Percentiles rank a stretch among this genome's conserved stretches.
These are phyloP conservation scores for Melanostoma mellinum DNA, from an alignment of 2,888 invertebrate genomes.

Conservation along the genomic window DNA sequence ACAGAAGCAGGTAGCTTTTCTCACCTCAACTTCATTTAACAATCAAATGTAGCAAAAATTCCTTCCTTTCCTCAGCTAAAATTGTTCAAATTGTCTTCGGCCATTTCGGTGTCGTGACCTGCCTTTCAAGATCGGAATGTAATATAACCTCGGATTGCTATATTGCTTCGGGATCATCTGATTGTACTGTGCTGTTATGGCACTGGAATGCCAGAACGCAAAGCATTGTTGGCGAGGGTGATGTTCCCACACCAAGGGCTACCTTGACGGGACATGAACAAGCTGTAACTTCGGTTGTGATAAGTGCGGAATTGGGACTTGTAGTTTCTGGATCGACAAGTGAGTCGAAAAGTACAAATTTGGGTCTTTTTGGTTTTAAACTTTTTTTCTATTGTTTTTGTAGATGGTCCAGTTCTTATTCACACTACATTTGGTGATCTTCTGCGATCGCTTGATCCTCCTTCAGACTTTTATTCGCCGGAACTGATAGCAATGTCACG, in stretches of 20 bases:
- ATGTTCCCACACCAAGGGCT: conserved; percentile 96
- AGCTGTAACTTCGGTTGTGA: conserved; percentile 96
- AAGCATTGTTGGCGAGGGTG: conserved; percentile 98
- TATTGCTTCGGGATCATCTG: conserved; percentile 98
- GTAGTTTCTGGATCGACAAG: conserved; percentile 96
- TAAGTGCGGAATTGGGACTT: conserved; percentile 98
- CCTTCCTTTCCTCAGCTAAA: conserved; percentile 87
- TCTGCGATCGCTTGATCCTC: conserved; percentile 93
- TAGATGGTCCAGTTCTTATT: conserved; percentile 97
- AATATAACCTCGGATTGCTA: conserved; percentile 99
- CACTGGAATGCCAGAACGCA: conserved; percentile 99
- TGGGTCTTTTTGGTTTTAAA: background rate
- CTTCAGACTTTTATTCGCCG: conserved; percentile 88
- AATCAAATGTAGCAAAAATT: background rate
- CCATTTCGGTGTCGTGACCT: conserved; percentile 99
- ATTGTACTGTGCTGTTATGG: conserved; percentile 99
- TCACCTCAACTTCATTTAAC: background rate
- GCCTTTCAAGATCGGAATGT: conserved; percentile 98
- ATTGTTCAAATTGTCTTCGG: conserved; percentile 99
- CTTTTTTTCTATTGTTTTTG: background rate
- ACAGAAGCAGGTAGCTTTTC: conserved; percentile 92
- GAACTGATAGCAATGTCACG: conserved; percentile 96
- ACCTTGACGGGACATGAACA: conserved; percentile 99
- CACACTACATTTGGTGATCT: conserved; percentile 99
- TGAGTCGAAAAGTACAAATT: conserved; percentile 78